phyloP scores from a whole-genome alignment of 2,113 vertebrate genomes.

The Arenaria interpres region DNA sequence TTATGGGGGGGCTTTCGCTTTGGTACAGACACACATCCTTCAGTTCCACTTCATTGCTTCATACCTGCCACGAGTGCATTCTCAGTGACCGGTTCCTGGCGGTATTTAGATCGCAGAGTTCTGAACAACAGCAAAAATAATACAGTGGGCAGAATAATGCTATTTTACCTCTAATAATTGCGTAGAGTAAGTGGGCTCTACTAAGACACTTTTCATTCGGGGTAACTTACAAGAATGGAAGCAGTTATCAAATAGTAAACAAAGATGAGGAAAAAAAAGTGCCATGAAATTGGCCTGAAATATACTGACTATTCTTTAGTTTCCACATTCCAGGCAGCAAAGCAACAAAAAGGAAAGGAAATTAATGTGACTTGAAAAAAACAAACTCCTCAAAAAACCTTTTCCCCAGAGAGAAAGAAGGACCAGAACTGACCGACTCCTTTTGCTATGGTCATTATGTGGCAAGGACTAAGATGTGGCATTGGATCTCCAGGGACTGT shows the following conservation, averaged over 20 bases:
- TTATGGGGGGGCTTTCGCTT: neutral
- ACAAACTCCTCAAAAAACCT: neutral
- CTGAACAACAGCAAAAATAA: neutral
- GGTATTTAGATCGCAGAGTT: neutral
- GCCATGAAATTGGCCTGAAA: neutral
- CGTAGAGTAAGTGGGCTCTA: neutral
- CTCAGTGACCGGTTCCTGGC: neutral
- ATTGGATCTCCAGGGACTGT: neutral
- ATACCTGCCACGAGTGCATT: neutral
- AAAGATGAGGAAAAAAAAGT: neutral
- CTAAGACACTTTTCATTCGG: neutral
- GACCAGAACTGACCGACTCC: neutral
- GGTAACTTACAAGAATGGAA: neutral
- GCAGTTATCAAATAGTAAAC: neutral
- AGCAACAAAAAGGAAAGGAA: neutral
- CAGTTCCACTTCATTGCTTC: neutral
- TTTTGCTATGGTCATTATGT: neutral
- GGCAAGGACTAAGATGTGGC: slow-evolving; percentile 13
- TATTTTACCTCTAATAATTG: neutral
- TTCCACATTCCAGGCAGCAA: slow-evolving; percentile 6
- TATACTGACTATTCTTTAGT: neutral
- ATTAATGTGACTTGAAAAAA: neutral
- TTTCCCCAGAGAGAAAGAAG: neutral
- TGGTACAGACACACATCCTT: neutral
- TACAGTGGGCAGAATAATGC: neutral